Conservation (phyloP, 2,113 vertebrate species). For the Vombatus ursinus region DNA sequence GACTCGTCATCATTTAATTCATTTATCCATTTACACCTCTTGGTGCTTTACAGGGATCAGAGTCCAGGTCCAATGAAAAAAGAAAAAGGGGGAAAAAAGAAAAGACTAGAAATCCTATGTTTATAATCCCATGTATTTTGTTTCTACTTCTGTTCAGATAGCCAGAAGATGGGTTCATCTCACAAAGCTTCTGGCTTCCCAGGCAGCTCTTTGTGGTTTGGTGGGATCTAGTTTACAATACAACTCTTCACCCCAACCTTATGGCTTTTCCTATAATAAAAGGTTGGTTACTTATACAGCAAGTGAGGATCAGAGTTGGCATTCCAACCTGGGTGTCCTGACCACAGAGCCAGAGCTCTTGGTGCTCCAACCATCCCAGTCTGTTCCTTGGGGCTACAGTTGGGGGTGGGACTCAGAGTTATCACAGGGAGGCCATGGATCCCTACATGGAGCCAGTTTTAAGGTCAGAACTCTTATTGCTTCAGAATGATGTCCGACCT, state of each 20-base stretch:
- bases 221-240: not conserved
- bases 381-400: not conserved
- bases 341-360: not conserved
- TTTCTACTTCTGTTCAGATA: not conserved
- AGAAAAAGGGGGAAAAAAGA: not conserved
- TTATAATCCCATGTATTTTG: not conserved
- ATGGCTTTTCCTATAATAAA: not conserved
- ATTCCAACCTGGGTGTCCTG: not conserved
- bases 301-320: not conserved
- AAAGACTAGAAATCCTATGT: not conserved
- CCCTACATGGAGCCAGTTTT: not conserved
- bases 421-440: not conserved
- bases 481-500: not conserved
- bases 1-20: not conserved
- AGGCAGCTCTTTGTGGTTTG: not conserved
- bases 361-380: not conserved
- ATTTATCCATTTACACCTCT: not conserved
- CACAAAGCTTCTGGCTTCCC: not conserved
- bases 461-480: not conserved
- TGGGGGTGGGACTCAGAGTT: not conserved
- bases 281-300: not conserved
- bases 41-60: not conserved
- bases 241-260: not conserved
- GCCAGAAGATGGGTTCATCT: not conserved
- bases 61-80: not conserved